Percentiles rank a stretch among this genome's conserved stretches.
Conservation (phyloP, 2,888 invertebrate genomes). For the Drosophila greeni region DNA sequence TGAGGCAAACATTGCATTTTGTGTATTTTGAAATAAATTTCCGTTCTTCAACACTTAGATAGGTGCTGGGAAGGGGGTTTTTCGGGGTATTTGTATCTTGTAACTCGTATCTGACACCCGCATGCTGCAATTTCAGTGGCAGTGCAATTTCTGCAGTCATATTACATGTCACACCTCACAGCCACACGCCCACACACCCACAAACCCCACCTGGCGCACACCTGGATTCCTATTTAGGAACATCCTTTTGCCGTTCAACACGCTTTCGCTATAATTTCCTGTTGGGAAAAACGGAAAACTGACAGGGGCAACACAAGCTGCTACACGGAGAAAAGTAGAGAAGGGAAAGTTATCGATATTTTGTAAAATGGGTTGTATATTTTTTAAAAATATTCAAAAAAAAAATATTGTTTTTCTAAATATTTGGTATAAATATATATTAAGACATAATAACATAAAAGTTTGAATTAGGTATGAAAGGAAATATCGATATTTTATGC, state of each 20-base stretch:
- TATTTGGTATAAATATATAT: neutral
- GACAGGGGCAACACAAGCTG: constrained; percentile 4
- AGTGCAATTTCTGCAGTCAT: constrained; percentile 61
- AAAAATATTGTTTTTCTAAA: neutral
- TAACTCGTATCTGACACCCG: constrained; percentile 59
- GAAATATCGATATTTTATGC: neutral
- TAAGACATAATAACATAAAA: too few relatives aligned
- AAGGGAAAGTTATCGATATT: neutral
- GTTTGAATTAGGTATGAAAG: rapidly evolving
- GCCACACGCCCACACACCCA: constrained; percentile 1
- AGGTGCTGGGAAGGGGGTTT: neutral
- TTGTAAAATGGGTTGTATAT: too few relatives aligned
- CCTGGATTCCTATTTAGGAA: constrained; percentile 40
- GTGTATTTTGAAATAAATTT: constrained; percentile 71
- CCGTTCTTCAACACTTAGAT: too few relatives aligned
- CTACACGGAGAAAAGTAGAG: neutral
- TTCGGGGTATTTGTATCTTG: constrained; percentile 27
- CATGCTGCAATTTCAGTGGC: constrained; percentile 48
- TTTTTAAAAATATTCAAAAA: neutral
- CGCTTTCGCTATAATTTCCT: constrained; percentile 69
- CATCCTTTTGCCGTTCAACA: constrained; percentile 68
- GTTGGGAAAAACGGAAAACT: constrained; percentile 42
- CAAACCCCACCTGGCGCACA: too few relatives aligned
- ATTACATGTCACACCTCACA: constrained; percentile 58
- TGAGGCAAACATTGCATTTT: constrained; percentile 47